Evolutionary conservation across 2,888 invertebrate species (phyloP).

Genomic region (Chesias legatella): DNA sequence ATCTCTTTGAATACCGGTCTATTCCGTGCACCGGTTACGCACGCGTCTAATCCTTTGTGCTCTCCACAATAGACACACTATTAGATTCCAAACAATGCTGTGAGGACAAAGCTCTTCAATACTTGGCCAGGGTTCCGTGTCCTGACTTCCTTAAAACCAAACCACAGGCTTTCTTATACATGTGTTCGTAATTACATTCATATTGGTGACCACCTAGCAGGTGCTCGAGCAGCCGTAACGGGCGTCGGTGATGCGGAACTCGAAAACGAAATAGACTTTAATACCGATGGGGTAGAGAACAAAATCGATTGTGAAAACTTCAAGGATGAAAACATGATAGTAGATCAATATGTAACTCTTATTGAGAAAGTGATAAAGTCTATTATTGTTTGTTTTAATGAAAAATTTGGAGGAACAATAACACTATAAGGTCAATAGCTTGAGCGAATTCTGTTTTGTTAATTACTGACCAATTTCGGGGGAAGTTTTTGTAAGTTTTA

Average conservation of each 20-base stretch:
- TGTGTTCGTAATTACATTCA: slow-evolving; percentile 70
- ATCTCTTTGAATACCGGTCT: not conserved
- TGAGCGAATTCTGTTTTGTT: slow-evolving; percentile 68
- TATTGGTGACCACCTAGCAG: slow-evolving; percentile 75
- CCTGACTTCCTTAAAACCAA: slow-evolving; percentile 57
- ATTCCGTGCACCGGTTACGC: slow-evolving; percentile 12
- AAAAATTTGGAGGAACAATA: slow-evolving; percentile 24
- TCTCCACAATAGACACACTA: slow-evolving; percentile 19
- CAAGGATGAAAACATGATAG: slow-evolving; percentile 48
- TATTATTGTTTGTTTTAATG: slow-evolving; percentile 35
- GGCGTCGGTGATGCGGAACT: slow-evolving; percentile 58
- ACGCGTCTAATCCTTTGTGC: slow-evolving; percentile 11
- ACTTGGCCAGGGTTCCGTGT: slow-evolving; percentile 28
- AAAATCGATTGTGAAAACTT: slow-evolving; percentile 28
- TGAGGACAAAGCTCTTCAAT: slow-evolving; percentile 27
- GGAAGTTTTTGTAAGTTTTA: slow-evolving; percentile 29
- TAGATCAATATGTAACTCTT: slow-evolving; percentile 54
- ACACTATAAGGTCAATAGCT: slow-evolving; percentile 73
- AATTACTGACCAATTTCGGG: slow-evolving; percentile 54
- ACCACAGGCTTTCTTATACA: slow-evolving; percentile 65
- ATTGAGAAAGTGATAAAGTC: slow-evolving; percentile 47
- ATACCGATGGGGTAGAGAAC: slow-evolving; percentile 21
- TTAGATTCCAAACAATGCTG: slow-evolving; percentile 22
- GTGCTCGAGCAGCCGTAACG: slow-evolving; percentile 64
- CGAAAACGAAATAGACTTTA: slow-evolving; percentile 21